These are phyloP conservation scores for Pterobdella sp. DNA, from an alignment of 2,888 invertebrate genomes.

Conservation along the genomic window DNA sequence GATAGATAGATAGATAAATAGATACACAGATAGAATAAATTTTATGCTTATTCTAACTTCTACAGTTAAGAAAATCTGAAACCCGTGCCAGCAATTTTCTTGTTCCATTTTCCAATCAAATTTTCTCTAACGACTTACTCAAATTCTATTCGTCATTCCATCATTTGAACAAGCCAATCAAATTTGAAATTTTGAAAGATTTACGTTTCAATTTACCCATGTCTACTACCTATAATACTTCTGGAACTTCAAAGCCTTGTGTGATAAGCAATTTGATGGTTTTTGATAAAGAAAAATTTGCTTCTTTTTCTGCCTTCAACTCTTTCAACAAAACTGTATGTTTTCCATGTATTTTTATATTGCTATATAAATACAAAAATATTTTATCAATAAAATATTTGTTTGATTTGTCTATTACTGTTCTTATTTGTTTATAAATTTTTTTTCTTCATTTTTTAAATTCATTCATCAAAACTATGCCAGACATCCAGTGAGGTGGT, in stretches of 20 bases:
- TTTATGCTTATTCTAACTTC: background rate
- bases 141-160: background rate
- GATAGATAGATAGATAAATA: background rate
- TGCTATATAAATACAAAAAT: background rate
- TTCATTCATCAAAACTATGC: background rate
- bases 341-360: background rate
- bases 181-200: background rate
- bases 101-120: background rate
- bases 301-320: background rate
- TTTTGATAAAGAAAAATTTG: background rate
- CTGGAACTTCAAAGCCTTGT: no score
- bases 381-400: background rate
- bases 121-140: conserved; percentile 2
- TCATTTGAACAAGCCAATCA: background rate
- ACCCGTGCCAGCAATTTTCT: background rate
- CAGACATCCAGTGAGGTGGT: background rate
- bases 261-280: background rate
- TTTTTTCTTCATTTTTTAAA: background rate
- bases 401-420: background rate
- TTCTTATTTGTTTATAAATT: background rate
- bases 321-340: background rate
- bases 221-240: no score
- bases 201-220: background rate
- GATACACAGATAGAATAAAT: background rate
- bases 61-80: background rate